Evolutionary conservation across 2,113 vertebrate genomes (phyloP).

Genomic region (Himantopus leucocephalus): DNA sequence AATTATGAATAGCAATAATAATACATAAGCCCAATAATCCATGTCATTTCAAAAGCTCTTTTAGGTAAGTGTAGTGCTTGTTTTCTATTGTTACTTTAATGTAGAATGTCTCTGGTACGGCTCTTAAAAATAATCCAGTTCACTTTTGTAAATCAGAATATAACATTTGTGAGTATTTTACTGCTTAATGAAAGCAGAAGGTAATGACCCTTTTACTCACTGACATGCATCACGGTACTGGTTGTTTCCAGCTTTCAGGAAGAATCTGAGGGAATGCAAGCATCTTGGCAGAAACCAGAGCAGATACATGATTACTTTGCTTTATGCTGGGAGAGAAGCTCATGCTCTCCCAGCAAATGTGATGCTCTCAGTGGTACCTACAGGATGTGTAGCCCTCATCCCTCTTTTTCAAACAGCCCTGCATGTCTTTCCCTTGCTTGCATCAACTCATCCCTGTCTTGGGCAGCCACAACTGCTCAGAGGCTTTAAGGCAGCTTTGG

Average conservation of each 20-base stretch:
- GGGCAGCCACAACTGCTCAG: background rate
- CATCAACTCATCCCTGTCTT: background rate
- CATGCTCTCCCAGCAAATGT: accelerated
- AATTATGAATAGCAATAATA: constrained; percentile 35
- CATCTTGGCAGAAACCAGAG: background rate
- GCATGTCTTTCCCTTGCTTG: background rate
- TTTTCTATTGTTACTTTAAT: background rate
- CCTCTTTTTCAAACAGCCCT: background rate
- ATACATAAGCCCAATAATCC: background rate
- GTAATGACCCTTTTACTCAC: background rate
- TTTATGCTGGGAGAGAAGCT: background rate
- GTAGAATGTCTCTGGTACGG: background rate
- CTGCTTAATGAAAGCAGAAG: background rate
- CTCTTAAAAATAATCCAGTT: background rate
- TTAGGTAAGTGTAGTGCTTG: background rate
- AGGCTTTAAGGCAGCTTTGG: background rate
- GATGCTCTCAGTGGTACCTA: background rate
- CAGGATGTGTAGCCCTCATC: background rate
- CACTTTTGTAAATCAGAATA: background rate
- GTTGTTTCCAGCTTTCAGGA: background rate
- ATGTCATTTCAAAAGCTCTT: background rate
- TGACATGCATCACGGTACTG: background rate
- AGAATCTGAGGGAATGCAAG: background rate
- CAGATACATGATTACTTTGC: background rate
- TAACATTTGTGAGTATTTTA: background rate